Conservation (phyloP, 2,888 invertebrate genomes). For the Cactoblastis cactorum region DNA sequence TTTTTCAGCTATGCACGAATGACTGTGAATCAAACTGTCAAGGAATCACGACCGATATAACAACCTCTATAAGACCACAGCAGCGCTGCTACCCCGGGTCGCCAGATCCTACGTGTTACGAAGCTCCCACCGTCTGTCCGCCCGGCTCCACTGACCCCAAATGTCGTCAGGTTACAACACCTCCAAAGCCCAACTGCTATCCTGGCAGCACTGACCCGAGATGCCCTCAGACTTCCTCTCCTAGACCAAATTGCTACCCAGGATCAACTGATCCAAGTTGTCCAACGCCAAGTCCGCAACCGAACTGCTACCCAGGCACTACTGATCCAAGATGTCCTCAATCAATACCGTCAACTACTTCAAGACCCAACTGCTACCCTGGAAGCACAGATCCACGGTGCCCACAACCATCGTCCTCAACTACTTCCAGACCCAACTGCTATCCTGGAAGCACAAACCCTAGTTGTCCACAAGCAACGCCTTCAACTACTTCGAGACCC, state of each 20-base stretch:
- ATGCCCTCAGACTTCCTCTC: slow-evolving; percentile 30
- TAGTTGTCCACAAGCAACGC: slow-evolving; percentile 34
- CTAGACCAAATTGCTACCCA: slow-evolving; percentile 29
- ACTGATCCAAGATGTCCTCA: slow-evolving; percentile 28
- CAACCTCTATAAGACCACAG: slow-evolving; percentile 49
- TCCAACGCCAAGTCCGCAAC: slow-evolving; percentile 24
- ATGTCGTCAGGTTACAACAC: slow-evolving; percentile 40
- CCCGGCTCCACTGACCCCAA: slow-evolving; percentile 48
- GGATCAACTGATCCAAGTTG: slow-evolving; percentile 40
- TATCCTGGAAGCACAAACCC: too few species aligned
- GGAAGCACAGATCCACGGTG: slow-evolving; percentile 33
- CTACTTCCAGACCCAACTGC: slow-evolving; percentile 19
- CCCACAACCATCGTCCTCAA: slow-evolving; percentile 22
- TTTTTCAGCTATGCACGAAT: slow-evolving; percentile 59
- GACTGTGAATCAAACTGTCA: slow-evolving; percentile 61
- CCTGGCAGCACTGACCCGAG: slow-evolving; percentile 45
- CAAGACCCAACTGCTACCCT: slow-evolving; percentile 33
- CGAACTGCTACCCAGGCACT: slow-evolving; percentile 31
- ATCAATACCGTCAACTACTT: slow-evolving; percentile 20
- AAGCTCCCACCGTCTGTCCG: slow-evolving; percentile 31
- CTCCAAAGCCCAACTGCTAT: slow-evolving; percentile 40
- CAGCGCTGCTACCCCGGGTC: slow-evolving; percentile 51
- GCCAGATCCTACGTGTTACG: slow-evolving; percentile 43
- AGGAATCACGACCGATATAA: slow-evolving; percentile 46
- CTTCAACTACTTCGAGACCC: slow-evolving; percentile 31